Conservation (phyloP, 2,797 vertebrate genomes). For the Meriones psammophilus region DNA sequence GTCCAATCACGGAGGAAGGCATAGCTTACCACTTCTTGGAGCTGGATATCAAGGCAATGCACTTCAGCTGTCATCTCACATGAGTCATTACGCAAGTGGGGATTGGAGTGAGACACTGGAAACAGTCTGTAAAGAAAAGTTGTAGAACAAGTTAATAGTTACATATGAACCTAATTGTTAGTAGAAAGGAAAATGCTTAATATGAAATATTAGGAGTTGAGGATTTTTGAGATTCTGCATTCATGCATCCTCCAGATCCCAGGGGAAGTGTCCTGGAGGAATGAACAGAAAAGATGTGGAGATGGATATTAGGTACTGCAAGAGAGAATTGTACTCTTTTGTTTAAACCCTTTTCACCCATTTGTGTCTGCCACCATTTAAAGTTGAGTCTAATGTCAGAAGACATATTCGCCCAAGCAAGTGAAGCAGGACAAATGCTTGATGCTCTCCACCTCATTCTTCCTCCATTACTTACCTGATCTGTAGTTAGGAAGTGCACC, state of each 20-base stretch:
- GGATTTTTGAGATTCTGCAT: background rate
- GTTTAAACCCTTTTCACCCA: background rate
- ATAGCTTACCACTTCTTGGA: background rate
- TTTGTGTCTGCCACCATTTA: background rate
- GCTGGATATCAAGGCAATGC: background rate
- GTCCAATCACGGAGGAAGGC: background rate
- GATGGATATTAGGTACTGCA: background rate
- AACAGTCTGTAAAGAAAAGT: background rate
- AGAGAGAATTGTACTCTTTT: background rate
- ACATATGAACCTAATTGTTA: background rate
- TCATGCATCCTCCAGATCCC: background rate
- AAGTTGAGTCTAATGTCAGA: background rate
- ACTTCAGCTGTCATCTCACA: conserved; percentile 12
- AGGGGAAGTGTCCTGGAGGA: background rate
- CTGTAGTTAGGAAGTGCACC: background rate
- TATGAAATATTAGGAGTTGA: background rate
- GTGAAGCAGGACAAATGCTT: background rate
- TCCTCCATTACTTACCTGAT: accelerated
- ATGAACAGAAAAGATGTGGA: background rate
- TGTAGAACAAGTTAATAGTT: background rate
- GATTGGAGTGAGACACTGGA: background rate
- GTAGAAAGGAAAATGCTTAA: background rate
- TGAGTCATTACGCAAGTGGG: background rate
- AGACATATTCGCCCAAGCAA: background rate
- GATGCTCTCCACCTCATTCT: background rate